These are phyloP conservation scores for Radopholus similis DNA, from an alignment of 1,140 invertebrate species.

Conservation along the genomic window DNA sequence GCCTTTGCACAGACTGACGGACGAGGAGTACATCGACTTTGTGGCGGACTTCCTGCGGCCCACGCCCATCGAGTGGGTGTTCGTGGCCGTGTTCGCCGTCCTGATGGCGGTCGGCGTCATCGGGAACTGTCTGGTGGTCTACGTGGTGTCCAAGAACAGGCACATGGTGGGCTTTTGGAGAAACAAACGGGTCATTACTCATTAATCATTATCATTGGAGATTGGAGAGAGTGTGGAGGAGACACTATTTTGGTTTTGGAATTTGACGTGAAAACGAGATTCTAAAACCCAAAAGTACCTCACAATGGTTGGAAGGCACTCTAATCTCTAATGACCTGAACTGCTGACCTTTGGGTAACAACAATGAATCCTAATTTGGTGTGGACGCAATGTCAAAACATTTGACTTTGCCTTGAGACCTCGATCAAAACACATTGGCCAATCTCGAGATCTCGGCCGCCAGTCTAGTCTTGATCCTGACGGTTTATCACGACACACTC, in stretches of 20 bases:
- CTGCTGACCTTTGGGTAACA: no score
- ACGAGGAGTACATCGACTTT: constrained; percentile 31
- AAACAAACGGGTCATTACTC: no score
- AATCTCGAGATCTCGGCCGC: no score
- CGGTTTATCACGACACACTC: no score
- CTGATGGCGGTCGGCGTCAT: constrained; percentile 24
- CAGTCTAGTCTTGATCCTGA: no score
- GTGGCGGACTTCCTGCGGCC: constrained; percentile 27
- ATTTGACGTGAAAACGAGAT: not conserved
- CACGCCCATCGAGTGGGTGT: constrained; percentile 25
- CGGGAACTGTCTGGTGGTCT: constrained; percentile 28
- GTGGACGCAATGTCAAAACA: no score
- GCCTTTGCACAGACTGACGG: constrained; percentile 7
- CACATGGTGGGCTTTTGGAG: constrained; percentile 19
- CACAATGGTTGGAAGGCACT: no score
- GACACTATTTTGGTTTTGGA: not conserved
- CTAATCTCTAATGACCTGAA: no score
- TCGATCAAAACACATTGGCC: no score
- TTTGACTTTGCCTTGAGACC: no score
- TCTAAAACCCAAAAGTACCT: not conserved
- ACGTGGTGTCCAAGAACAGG: constrained; percentile 13
- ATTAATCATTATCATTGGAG: not conserved
- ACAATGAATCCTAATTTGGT: no score
- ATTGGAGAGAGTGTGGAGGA: not conserved
- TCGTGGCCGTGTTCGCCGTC: constrained; percentile 20